phyloP scores from a whole-genome alignment of 1,140 invertebrate genomes.

The Drosophila lowei region DNA sequence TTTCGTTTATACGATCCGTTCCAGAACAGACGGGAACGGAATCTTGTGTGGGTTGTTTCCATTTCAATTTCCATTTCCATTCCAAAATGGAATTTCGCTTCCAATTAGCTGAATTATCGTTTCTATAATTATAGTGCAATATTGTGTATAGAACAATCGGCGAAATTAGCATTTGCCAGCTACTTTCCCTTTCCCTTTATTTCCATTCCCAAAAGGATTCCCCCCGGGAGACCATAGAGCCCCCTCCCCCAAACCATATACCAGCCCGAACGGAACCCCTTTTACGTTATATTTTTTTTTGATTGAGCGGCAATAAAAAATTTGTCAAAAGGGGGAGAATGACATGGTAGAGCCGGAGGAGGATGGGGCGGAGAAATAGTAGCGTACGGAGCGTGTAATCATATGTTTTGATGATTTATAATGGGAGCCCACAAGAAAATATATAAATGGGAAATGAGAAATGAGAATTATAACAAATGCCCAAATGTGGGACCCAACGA shows the following conservation, averaged over 20 bases:
- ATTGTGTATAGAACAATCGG: slow-evolving; percentile 31
- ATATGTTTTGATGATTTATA: slow-evolving; percentile 69
- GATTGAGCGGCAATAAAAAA: slow-evolving; percentile 77
- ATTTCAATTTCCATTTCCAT: slow-evolving; percentile 25
- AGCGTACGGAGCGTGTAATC: slow-evolving; percentile 47
- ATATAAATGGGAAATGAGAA: too few relatives aligned
- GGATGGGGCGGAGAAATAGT: slow-evolving; percentile 7
- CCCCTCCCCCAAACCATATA: not conserved
- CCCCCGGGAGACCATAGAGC: too few relatives aligned
- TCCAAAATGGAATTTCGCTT: slow-evolving; percentile 9
- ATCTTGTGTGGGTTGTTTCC: slow-evolving; percentile 25
- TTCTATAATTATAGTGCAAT: slow-evolving; percentile 46
- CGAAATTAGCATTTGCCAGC: slow-evolving; percentile 11
- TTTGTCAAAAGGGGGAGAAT: slow-evolving; percentile 53
- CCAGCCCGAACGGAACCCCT: not conserved
- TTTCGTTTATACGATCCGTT: slow-evolving; percentile 15
- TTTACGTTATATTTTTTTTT: slow-evolving; percentile 32
- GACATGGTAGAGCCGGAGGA: not conserved
- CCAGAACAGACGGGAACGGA: not conserved
- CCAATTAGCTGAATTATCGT: slow-evolving; percentile 36
- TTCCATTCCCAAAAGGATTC: slow-evolving; percentile 6
- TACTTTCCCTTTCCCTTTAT: not conserved
- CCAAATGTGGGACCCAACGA: not conserved
- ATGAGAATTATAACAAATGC: slow-evolving; percentile 35
- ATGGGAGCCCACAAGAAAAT: slow-evolving; percentile 26